Evolutionary conservation across 2,113 vertebrate genomes (phyloP).

Genomic region (Pterocles burchelli): DNA sequence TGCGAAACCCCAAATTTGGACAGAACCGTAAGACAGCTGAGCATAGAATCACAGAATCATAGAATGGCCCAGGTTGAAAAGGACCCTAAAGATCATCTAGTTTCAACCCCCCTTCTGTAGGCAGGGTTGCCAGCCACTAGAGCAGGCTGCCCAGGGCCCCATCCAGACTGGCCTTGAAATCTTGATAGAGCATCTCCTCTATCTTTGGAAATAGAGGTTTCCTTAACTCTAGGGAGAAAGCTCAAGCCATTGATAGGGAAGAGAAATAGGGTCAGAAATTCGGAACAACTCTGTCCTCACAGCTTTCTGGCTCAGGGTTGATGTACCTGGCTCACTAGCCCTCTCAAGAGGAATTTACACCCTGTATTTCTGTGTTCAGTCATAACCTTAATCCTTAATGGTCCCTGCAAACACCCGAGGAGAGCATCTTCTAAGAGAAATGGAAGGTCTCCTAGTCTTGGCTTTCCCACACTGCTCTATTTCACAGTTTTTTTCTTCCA

Average conservation of each 20-base stretch:
- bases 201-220: background rate
- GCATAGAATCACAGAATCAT: too few relatives aligned
- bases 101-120: too few relatives aligned
- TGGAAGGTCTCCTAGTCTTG: background rate
- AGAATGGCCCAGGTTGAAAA: too few relatives aligned
- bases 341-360: background rate
- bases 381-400: background rate
- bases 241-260: background rate
- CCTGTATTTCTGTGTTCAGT: background rate
- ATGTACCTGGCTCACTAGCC: background rate
- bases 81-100: too few relatives aligned
- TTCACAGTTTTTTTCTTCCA: background rate
- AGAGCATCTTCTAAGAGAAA: background rate
- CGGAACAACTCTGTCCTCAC: background rate
- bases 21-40: background rate
- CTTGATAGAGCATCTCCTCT: background rate
- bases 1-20: background rate
- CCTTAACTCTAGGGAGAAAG: background rate
- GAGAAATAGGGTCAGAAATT: background rate
- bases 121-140: too few relatives aligned
- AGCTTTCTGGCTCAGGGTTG: background rate
- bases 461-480: background rate
- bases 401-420: background rate
- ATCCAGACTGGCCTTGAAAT: too few relatives aligned
- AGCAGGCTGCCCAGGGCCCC: too few relatives aligned